Base-by-base conservation (phyloP, 2,888 invertebrate genomes). In the Atrina japonica region DNA sequence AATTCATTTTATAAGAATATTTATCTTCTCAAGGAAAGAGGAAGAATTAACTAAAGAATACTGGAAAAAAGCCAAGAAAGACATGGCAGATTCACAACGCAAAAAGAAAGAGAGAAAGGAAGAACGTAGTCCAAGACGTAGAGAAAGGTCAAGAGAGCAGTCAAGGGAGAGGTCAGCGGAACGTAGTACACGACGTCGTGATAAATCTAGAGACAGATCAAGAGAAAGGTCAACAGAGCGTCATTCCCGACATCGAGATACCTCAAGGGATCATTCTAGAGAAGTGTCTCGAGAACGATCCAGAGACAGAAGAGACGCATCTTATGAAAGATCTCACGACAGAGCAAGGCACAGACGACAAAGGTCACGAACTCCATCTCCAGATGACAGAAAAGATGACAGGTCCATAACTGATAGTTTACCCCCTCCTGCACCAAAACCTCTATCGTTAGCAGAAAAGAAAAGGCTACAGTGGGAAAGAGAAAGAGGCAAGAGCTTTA, bases 391-490 rank as follows among this genome's bases (percentile, higher is more conserved):
- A 14, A 27, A 45, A 43, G 49, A 61, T 18, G 49, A 61, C 11
- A 41, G 35, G 29, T 40, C 40, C 23, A 21, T 35, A 29, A 27
- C 27, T 23, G 58, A 56, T n/a, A 63, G 63, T 47, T 53, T 45
- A 11, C 55, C 70, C 0, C 50, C 74, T 1, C 52, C 78, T n/a
- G 61, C 61, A 25, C 35, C 35, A 7, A 5, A 11, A 35, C 11
- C 35, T 35, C 65, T 81, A 73, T 83, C 88, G 6, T 78, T 88
- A 89, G 93, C 96, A 86, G 96, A 97, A 92, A 94, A 95, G 92
- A 97, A 97, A 92, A 94, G 95, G 91, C 93, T 95, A 88, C 97
- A 97, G 93, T 97, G 97, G 97, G 96, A 96, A 83, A 94, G 93
- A 91, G 97, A 97, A 92, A 94, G 94, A 94, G 97, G 97, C 97